Evolutionary conservation across 2,797 vertebrate genomes (phyloP).

Genomic region (Betta splendens): DNA sequence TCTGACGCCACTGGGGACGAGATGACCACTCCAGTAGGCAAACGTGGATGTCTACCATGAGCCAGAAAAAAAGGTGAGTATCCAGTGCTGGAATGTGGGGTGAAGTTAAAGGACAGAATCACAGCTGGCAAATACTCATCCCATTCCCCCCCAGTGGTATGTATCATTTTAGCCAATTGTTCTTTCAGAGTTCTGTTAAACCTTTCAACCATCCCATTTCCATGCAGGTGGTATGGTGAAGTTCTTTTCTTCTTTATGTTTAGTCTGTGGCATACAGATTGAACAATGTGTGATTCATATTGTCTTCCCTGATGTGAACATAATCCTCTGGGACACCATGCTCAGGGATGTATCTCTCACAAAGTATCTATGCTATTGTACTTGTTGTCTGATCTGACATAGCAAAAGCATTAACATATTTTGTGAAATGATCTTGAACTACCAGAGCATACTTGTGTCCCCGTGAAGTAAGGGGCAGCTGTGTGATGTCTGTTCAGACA

Average conservation of each 20-base stretch:
- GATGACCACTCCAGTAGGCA: no score
- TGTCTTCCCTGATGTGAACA: conserved; percentile 17
- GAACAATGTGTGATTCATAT: conserved; percentile 8
- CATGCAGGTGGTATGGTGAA: conserved; percentile 8
- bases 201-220: conserved; percentile 17
- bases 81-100: no score
- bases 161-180: conserved; percentile 14
- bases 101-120: no score
- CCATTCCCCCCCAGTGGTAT: no score
- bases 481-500: conserved; percentile 8
- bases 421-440: conserved; percentile 13
- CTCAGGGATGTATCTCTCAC: conserved; percentile 11
- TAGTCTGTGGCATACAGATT: conserved; percentile 17
- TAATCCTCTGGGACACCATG: conserved; percentile 15
- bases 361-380: conserved; percentile 12
- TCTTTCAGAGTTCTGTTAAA: conserved; percentile 12
- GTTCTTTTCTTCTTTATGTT: no score
- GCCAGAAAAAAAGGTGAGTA: no score
- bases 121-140: no score
- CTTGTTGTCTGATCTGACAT: conserved; percentile 9
- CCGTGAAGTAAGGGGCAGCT: neutral
- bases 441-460: conserved; percentile 20
- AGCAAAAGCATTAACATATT: conserved; percentile 10
- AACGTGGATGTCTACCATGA: no score
- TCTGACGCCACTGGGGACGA: no score